Evolutionary conservation across 2,888 invertebrate genomes (phyloP).

Genomic region (Nasonia oneida): DNA sequence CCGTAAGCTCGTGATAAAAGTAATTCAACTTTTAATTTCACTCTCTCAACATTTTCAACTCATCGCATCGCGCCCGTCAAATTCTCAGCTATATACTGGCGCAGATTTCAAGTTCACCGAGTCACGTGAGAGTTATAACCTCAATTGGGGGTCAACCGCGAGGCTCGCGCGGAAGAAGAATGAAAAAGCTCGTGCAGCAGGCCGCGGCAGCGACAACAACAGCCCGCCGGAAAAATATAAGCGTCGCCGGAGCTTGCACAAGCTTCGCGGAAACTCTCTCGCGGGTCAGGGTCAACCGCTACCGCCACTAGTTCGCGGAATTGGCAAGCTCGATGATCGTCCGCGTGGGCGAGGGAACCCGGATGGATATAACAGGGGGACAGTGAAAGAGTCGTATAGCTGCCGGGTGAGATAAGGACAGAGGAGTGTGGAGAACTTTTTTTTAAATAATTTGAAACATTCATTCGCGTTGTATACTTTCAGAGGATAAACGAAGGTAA

Average conservation of each 20-base stretch:
- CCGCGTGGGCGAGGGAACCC: background rate
- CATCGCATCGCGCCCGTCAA: background rate
- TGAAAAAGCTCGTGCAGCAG: background rate
- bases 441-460: background rate
- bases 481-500: background rate
- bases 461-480: background rate
- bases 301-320: slow-evolving; percentile 16
- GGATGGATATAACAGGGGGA: background rate
- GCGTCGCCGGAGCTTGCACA: slow-evolving; percentile 31
- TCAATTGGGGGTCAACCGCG: background rate
- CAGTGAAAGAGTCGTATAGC: background rate
- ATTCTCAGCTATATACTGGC: background rate
- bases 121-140: background rate
- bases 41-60: background rate
- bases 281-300: slow-evolving; percentile 41
- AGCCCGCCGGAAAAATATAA: slow-evolving; percentile 24
- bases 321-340: slow-evolving; percentile 48
- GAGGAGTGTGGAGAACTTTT: too few species aligned
- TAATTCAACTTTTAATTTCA: background rate
- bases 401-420: background rate
- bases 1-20: background rate
- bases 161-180: background rate
- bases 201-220: background rate
- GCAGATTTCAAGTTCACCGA: background rate
- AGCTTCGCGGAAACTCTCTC: slow-evolving; percentile 49